Base-by-base conservation (phyloP, 2,113 vertebrate species). In the Taurulus bubalis region DNA sequence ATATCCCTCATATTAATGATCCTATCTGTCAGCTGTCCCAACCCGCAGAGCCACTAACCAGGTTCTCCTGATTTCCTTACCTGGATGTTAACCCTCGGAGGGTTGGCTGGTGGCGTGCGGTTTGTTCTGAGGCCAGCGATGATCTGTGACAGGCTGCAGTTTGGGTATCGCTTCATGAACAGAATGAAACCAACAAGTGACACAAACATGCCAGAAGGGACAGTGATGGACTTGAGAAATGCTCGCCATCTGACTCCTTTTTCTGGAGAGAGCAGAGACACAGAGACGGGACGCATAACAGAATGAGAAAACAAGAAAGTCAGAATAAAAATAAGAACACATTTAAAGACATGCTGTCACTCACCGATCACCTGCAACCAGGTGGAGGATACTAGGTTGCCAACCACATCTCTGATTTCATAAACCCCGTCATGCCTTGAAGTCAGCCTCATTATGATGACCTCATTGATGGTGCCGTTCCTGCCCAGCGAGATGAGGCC, bases 331-430 rank as follows among this genome's bases (percentile, higher is more conserved):
- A 14, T 58, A 62, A 32, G 6, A 2, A 38, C 7, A 30, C 15
- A 26, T 22, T 16, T 6, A 1, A 30, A 83, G 18, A 7, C 1
- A 20, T 1, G 1, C 5, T 2, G 36, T 30, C 22, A 85, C 93
- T 91, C 81, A 95, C 94, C 91, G 0, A 90, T 85, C 64, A 95
- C 90, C 2, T 93, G 84, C 75, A 95, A 67, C 47, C 28, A 56
- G 24, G 93, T 95, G 51, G 92, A 87, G 5, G 94, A 95, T 8
- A 95, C 94, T 47, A 95, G 84, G 85, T 94, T 94, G 12, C 92
- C 92, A 18, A 89, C 42, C 8, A 38, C 28, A 40, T 95, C 94
- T 86, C 74, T 90, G 72, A 95, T 72, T 76, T 94, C 93, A 77
- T 95, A 95, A n/a, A 91, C 11, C 24, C 94, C 94, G n/a, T 84